Evolutionary conservation across 2,888 invertebrate species (phyloP).

Genomic region (Synanthedon formicaeformis): DNA sequence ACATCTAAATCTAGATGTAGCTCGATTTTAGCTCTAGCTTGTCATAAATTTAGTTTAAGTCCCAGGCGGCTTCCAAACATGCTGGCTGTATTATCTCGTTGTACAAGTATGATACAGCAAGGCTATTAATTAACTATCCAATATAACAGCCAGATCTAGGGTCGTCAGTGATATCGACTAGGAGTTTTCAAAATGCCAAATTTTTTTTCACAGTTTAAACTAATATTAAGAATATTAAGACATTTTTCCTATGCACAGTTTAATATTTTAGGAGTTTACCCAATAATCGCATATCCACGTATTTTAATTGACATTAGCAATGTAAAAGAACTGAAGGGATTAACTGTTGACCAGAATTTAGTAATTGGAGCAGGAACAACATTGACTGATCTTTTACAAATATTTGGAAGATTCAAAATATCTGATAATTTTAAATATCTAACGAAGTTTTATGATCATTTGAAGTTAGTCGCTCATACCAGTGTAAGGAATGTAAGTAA

Average conservation of each 20-base stretch:
- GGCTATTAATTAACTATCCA: no score
- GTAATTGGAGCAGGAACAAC: conserved; percentile 35
- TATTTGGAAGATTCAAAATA: conserved; percentile 34
- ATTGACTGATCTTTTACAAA: conserved; percentile 58
- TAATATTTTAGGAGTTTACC: background rate
- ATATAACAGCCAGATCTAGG: no score
- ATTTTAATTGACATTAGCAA: conserved; percentile 4
- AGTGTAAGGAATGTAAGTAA: conserved; percentile 70
- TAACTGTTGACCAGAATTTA: conserved; percentile 3
- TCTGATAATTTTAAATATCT: conserved; percentile 68
- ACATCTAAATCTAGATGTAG: no score
- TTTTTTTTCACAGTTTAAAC: background rate
- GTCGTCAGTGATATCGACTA: no score
- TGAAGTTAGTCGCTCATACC: conserved; percentile 75
- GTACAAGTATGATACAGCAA: no score
- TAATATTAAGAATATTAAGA: no score
- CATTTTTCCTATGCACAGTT: no score
- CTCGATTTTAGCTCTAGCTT: no score
- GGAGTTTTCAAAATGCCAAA: conserved; percentile 1
- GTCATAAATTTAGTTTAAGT: no score
- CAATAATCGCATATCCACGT: conserved; percentile 3
- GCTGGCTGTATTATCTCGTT: no score
- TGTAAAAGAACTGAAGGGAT: conserved; percentile 2
- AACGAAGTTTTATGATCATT: conserved; percentile 68
- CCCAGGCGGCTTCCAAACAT: no score